These are phyloP conservation scores for Smutsia gigantea DNA, from an alignment of 2,797 vertebrate species.

Conservation along the genomic window DNA sequence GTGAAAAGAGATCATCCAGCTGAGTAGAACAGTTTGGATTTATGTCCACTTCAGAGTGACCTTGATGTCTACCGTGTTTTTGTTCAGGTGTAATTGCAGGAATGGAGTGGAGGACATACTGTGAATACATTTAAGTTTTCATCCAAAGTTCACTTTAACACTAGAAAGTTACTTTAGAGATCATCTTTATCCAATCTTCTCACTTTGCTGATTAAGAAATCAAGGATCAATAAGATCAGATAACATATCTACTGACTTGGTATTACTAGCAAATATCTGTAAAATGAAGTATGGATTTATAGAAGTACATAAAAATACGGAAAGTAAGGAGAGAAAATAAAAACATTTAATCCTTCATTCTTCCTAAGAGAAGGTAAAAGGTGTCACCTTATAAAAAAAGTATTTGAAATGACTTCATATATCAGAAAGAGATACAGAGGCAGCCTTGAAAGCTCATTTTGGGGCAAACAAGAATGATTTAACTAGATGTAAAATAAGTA, in stretches of 20 bases:
- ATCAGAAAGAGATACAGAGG: neutral
- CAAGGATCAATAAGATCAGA: neutral
- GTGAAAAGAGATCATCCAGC: neutral
- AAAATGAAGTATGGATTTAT: neutral
- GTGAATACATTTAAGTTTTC: neutral
- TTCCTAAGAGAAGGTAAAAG: neutral
- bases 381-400: neutral
- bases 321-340: neutral
- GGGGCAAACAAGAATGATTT: neutral
- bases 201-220: neutral
- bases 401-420: slow-evolving; percentile 25
- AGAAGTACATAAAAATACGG: neutral
- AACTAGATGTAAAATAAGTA: neutral
- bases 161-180: neutral
- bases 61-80: neutral
- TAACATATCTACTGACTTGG: neutral
- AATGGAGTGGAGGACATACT: too few relatives aligned
- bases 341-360: neutral
- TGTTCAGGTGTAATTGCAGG: neutral
- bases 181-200: neutral
- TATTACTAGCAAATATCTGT: neutral
- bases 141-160: neutral
- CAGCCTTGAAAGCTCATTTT: neutral
- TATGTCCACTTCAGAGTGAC: neutral
- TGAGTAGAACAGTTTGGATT: neutral